Conservation (phyloP, 2,888 invertebrate genomes). For the Andrena flavipes region DNA sequence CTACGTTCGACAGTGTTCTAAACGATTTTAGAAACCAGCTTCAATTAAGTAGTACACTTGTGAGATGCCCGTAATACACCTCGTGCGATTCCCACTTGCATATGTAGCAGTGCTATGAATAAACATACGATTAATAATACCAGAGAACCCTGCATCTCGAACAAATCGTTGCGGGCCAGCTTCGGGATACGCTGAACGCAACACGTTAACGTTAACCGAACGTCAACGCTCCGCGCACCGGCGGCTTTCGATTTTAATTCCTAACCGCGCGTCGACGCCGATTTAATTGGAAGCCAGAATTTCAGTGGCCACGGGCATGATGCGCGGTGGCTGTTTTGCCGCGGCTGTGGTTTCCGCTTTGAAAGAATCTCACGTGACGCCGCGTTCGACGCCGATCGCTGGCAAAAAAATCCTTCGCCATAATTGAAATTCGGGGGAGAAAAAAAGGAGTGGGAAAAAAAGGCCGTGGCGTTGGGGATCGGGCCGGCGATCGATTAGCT, state of each 20-base stretch:
- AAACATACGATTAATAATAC: too few relatives aligned
- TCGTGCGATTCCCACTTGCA: too few relatives aligned
- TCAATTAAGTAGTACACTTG: too few relatives aligned
- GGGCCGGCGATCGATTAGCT: constrained; percentile 44
- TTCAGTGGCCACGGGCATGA: neutral
- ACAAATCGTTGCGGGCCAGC: neutral
- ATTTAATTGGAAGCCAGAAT: constrained; percentile 38
- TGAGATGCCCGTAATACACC: too few relatives aligned
- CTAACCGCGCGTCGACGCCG: constrained; percentile 25
- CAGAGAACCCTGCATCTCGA: neutral
- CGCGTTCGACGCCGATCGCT: neutral
- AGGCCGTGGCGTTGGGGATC: neutral
- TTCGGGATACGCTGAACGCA: neutral
- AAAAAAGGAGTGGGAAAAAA: neutral
- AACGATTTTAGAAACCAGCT: too few relatives aligned
- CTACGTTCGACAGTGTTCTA: too few relatives aligned
- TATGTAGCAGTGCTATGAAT: too few relatives aligned
- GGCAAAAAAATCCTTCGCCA: constrained; percentile 32
- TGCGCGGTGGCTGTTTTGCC: neutral
- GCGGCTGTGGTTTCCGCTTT: constrained; percentile 6
- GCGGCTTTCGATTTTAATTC: constrained; percentile 10
- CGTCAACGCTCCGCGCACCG: neutral
- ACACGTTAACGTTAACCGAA: constrained; percentile 9
- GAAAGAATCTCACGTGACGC: neutral
- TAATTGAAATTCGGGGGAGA: constrained; percentile 41